Conservation (phyloP, 2,797 vertebrate species). For the Malurus leucopterus region DNA sequence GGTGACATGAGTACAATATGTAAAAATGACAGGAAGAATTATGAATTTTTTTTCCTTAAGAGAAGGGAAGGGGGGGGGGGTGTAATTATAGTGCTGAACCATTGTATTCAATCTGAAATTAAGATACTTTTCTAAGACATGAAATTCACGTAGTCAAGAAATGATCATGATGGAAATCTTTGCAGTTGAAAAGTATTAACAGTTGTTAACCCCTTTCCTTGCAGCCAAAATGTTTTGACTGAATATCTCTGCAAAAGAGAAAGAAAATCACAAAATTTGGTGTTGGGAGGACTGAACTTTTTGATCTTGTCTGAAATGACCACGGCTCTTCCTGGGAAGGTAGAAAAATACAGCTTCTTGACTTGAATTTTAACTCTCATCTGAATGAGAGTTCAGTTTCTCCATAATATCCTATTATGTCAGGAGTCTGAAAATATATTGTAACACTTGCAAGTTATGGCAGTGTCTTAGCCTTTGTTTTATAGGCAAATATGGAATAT, state of each 20-base stretch:
- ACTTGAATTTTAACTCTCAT: neutral
- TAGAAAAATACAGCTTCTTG: neutral
- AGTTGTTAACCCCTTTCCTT: slow-evolving; percentile 48
- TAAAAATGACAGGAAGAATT: slow-evolving; percentile 66
- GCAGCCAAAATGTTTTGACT: slow-evolving; percentile 52
- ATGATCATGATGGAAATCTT: slow-evolving; percentile 31
- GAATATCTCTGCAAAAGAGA: neutral
- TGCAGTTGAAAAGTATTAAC: slow-evolving; percentile 21
- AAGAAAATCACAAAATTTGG: neutral
- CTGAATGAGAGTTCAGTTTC: neutral
- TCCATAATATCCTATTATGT: neutral
- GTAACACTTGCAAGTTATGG: neutral
- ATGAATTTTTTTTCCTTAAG: slow-evolving; percentile 57
- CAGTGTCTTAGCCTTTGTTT: neutral
- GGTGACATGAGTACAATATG: slow-evolving; percentile 40
- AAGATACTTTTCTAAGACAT: slow-evolving; percentile 40
- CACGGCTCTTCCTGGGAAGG: neutral
- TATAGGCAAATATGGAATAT: neutral
- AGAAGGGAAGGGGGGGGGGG: neutral
- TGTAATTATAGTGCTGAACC: slow-evolving; percentile 54
- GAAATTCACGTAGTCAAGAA: slow-evolving; percentile 9
- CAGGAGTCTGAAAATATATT: neutral
- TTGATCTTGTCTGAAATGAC: slow-evolving; percentile 1
- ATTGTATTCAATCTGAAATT: slow-evolving; percentile 38
- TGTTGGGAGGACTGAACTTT: neutral